A percentile compares a stretch with the other conserved stretches of the same genome.
Evolutionary conservation across 2,888 invertebrate species (phyloP).

Genomic region (Standfussiana lucernea): DNA sequence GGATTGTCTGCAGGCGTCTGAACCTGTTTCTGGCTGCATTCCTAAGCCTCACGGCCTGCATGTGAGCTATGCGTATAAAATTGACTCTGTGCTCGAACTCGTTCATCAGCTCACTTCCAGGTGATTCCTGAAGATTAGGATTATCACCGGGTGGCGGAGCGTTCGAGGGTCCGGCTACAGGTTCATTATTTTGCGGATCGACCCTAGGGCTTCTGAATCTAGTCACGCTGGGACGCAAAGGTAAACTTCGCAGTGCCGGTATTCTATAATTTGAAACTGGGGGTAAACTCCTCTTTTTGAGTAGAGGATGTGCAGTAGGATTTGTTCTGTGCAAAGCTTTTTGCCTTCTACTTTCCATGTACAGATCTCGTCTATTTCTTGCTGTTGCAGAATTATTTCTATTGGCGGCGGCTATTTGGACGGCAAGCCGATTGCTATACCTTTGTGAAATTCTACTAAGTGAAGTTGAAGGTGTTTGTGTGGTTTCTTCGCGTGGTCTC

Average conservation of each 20-base stretch:
- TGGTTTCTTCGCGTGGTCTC: slow-evolving; percentile 58
- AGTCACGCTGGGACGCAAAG: slow-evolving; percentile 68
- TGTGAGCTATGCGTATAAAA: slow-evolving; percentile 84
- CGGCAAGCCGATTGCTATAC: slow-evolving; percentile 87
- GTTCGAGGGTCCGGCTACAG: slow-evolving; percentile 81
- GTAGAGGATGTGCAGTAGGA: slow-evolving; percentile 83
- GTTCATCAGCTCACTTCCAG: slow-evolving; percentile 76
- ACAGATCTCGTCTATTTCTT: slow-evolving; percentile 82
- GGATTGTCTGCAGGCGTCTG: slow-evolving; percentile 85
- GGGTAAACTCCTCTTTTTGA: slow-evolving; percentile 79
- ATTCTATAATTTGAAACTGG: slow-evolving; percentile 84
- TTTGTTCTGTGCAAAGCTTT: slow-evolving; percentile 87
- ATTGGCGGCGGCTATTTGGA: slow-evolving; percentile 87
- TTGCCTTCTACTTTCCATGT: slow-evolving; percentile 82
- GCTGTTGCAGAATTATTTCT: slow-evolving; percentile 86
- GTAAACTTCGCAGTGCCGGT: slow-evolving; percentile 80
- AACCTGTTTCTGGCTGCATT: slow-evolving; percentile 85
- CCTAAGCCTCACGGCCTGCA: slow-evolving; percentile 83
- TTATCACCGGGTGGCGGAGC: slow-evolving; percentile 67
- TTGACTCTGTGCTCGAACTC: slow-evolving; percentile 84
- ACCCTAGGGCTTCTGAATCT: slow-evolving; percentile 67
- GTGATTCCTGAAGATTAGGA: slow-evolving; percentile 66
- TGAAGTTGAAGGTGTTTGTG: slow-evolving; percentile 59
- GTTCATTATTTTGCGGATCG: slow-evolving; percentile 74
- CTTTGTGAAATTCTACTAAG: slow-evolving; percentile 70